A percentile compares a stretch with the other conserved stretches of the same genome.
These are phyloP conservation scores for Mesitornis unicolor DNA, from an alignment of 2,113 vertebrate genomes.

Conservation along the genomic window DNA sequence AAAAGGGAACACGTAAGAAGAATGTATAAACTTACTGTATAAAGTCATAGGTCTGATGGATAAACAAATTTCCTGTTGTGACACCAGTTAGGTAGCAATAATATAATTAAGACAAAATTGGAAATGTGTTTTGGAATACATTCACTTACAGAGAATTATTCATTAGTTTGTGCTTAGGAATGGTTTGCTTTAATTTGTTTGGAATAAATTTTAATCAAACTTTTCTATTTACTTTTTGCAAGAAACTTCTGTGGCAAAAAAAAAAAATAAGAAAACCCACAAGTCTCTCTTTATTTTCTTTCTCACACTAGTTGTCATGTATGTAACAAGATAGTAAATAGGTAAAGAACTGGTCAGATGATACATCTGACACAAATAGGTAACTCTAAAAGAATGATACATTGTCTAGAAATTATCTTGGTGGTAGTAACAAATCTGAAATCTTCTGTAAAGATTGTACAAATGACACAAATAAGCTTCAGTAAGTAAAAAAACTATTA, in stretches of 20 bases:
- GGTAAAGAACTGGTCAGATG: background rate
- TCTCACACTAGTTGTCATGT: background rate
- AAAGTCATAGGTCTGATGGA: background rate
- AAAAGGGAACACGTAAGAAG: background rate
- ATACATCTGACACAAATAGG: background rate
- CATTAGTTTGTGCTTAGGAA: background rate
- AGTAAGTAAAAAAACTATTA: background rate
- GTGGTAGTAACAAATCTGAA: background rate
- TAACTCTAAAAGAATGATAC: background rate
- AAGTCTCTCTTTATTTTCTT: background rate
- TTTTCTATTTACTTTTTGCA: background rate
- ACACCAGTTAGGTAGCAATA: background rate
- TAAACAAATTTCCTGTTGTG: background rate
- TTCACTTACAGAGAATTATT: background rate
- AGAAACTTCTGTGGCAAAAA: background rate
- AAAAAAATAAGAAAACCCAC: background rate
- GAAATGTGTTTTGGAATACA: background rate
- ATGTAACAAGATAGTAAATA: background rate
- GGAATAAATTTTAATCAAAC: background rate
- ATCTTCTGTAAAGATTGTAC: background rate
- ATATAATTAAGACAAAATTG: background rate
- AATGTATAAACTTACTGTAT: background rate
- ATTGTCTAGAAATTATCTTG: background rate
- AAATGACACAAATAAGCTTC: background rate
- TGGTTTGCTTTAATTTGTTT: background rate